Evolutionary conservation across 2,888 invertebrate genomes (phyloP).

Genomic region (Ophion ellenae): DNA sequence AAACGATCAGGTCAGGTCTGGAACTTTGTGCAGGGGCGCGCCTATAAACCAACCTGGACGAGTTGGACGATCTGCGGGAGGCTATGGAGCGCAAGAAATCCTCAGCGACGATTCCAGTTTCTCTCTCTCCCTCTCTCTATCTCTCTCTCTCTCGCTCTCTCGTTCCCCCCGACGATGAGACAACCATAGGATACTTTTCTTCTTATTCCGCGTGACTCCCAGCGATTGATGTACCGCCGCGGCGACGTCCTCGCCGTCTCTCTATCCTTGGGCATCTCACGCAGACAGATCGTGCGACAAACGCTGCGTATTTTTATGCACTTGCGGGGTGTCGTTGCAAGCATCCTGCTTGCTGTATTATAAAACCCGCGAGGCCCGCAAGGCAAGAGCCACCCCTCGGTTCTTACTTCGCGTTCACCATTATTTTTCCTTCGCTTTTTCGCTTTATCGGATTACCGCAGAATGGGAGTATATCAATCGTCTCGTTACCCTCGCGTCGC

Average conservation of each 20-base stretch:
- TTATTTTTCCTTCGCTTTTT: conserved; percentile 35
- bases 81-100: conserved; percentile 65
- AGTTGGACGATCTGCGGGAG: conserved; percentile 45
- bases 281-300: conserved; percentile 56
- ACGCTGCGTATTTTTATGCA: conserved; percentile 64
- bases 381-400: conserved; percentile 16
- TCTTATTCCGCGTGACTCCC: conserved; percentile 38
- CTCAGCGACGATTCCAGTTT: conserved; percentile 67
- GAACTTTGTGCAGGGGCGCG: conserved; percentile 44
- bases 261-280: conserved; percentile 40
- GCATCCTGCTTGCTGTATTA: conserved; percentile 22
- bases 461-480: conserved; percentile 61
- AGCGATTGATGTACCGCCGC: conserved; percentile 70
- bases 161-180: conserved; percentile 45
- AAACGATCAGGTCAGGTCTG: conserved; percentile 59
- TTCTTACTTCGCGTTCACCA: conserved; percentile 39
- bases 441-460: conserved; percentile 52
- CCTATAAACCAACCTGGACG: conserved; percentile 34
- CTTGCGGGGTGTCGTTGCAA: conserved; percentile 26
- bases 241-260: conserved; percentile 50
- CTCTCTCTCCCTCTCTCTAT: conserved; percentile 45
- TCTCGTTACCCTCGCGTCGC: conserved; percentile 54
- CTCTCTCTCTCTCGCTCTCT: conserved; percentile 54
- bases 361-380: conserved; percentile 21
- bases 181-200: conserved; percentile 60